These are phyloP conservation scores for Bicyclus anynana DNA, from an alignment of 1,140 invertebrate species.

Conservation along the genomic window DNA sequence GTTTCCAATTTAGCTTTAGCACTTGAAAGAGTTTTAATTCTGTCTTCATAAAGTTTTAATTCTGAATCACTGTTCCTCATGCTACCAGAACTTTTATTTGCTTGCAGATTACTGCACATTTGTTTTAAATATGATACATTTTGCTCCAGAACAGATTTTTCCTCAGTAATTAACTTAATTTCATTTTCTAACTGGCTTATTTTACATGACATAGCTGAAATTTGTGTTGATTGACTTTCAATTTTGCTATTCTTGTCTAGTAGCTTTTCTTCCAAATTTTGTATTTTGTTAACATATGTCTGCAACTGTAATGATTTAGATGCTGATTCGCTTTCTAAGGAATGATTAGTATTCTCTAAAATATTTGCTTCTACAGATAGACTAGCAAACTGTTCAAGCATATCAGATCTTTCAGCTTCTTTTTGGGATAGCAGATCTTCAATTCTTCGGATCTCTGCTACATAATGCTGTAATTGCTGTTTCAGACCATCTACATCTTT, in stretches of 20 bases:
- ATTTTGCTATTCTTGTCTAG: conserved; percentile 64
- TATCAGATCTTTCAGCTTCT: conserved; percentile 83
- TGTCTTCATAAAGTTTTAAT: conserved; percentile 67
- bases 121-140: conserved; percentile 71
- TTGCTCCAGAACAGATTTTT: conserved; percentile 62
- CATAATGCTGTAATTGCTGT: conserved; percentile 84
- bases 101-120: conserved; percentile 65
- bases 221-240: conserved; percentile 62
- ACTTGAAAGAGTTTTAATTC: conserved; percentile 59
- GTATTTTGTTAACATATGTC: conserved; percentile 59
- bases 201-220: conserved; percentile 62
- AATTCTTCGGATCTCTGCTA: conserved; percentile 82
- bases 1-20: conserved; percentile 56
- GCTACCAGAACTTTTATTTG: conserved; percentile 41
- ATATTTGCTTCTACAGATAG: conserved; percentile 83
- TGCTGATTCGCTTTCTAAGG: conserved; percentile 82
- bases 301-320: conserved; percentile 77
- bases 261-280: conserved; percentile 59
- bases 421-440: conserved; percentile 83
- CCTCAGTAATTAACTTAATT: conserved; percentile 62
- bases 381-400: conserved; percentile 85
- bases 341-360: conserved; percentile 85
- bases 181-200: conserved; percentile 67
- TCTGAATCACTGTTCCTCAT: conserved; percentile 57
- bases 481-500: conserved; percentile 83